These are phyloP conservation scores for Vipera latastei DNA, from an alignment of 2,797 vertebrate genomes.

Conservation along the genomic window DNA sequence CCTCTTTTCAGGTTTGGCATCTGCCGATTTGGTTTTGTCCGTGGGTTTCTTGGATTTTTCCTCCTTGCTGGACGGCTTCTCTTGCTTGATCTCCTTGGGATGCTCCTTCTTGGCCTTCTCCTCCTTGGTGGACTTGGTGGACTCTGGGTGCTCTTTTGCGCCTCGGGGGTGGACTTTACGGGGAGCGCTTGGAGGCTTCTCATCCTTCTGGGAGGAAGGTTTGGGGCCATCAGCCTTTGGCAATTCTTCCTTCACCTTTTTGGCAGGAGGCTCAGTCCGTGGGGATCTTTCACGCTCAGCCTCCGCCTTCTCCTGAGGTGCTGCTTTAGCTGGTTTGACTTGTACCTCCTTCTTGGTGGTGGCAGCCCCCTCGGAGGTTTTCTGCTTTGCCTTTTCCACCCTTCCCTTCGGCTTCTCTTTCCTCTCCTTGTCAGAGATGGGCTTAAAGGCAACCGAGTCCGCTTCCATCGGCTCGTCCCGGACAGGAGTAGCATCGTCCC, in stretches of 20 bases:
- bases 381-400: conserved; percentile 80
- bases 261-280: conserved; percentile 70
- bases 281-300: conserved; percentile 73
- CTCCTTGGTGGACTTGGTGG: conserved; percentile 70
- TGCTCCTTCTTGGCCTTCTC: conserved; percentile 77
- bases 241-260: conserved; percentile 81
- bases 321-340: conserved; percentile 62
- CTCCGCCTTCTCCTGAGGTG: conserved; percentile 72
- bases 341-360: conserved; percentile 72
- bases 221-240: conserved; percentile 75
- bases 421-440: conserved; percentile 81
- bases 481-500: conserved; percentile 94
- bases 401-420: conserved; percentile 79
- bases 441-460: conserved; percentile 75
- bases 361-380: conserved; percentile 64
- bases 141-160: conserved; percentile 74
- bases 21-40: conserved; percentile 71
- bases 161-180: conserved; percentile 76
- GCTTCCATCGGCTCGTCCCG: conserved; percentile 97
- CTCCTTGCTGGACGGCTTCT: conserved; percentile 72
- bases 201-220: conserved; percentile 73
- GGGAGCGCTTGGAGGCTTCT: conserved; percentile 71
- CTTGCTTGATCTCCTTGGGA: conserved; percentile 70
- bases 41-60: conserved; percentile 73
- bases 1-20: conserved; percentile 79